Base-by-base conservation (phyloP, 2,797 vertebrate species). In the Rhinella marina region DNA sequence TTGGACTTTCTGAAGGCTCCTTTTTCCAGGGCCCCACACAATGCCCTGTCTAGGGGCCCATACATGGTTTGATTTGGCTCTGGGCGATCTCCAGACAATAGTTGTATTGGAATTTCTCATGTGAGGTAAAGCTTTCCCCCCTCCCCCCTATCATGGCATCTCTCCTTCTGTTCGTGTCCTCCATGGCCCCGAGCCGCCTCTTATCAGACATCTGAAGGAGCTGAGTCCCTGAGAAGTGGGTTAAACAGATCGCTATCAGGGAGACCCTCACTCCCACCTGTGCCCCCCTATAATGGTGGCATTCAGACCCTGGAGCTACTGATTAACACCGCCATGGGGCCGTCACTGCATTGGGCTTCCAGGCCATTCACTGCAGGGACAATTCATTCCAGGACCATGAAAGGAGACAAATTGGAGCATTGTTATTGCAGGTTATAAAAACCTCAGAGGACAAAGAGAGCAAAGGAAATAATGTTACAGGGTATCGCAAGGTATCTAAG, bases 201-300 rank as follows among this genome's bases (percentile, higher is more conserved):
- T 81, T 61, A 66, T 73, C 85, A 81, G 72, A 79, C 66, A 85
- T 83, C 73, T 73, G 79, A 84, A 88, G 80, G 87, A 64, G 76
- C 73, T 56, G 77, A 84, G 87, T 76, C 81, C 81, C 29, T 82
- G 88, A 88, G 88, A 86, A 81, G 64, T 56, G 76, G 76, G 32
- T 81, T 85, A 81, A 56, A 61, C 70, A 86, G 88, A 89, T 89
- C 78, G 13, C 12, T 89, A 86, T 89, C 88, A 79, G 61, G 48
- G 32, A 29, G 32, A 16, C 87, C 84, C 82, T 81, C 82, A 48
- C 52, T 86, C 41, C 41, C 79, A 87, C 86, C 86, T 87, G 73
- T 56, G 48, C 11, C 80, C 73, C 81, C 72, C 25, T 29, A 83
- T 89, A 82, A 89, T 89, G 62, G 75, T 79, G 86, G 29, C 77